Evolutionary conservation across 2,888 invertebrate species (phyloP).

Genomic region (Phortica okadai): DNA sequence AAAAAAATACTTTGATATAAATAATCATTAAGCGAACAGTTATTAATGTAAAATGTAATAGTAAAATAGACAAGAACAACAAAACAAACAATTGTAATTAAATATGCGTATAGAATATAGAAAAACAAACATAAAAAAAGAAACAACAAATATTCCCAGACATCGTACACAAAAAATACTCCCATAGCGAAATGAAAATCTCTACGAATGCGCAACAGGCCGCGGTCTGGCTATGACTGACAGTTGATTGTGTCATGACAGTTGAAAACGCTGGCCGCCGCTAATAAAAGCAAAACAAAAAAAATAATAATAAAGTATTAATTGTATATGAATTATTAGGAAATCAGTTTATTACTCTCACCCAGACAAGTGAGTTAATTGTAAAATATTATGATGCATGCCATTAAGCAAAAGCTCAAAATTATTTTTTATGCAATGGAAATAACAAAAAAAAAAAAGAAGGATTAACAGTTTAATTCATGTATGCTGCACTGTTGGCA

Average conservation of each 20-base stretch:
- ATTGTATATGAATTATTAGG: conserved; percentile 21
- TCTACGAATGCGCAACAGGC: conserved; percentile 16
- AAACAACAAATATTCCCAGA: conserved; percentile 2
- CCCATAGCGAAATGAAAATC: background rate
- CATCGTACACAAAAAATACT: background rate
- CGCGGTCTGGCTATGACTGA: background rate
- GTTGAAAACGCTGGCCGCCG: background rate
- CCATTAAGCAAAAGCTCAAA: conserved; percentile 9
- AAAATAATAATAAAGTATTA: background rate
- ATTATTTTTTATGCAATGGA: background rate
- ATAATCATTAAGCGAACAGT: conserved; percentile 29
- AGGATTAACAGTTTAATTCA: background rate
- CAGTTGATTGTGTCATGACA: background rate
- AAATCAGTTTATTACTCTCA: background rate
- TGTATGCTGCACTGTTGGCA: background rate
- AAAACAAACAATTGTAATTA: conserved; percentile 43
- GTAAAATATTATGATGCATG: conserved; percentile 10
- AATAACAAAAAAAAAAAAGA: too few species aligned
- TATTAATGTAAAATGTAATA: conserved; percentile 29
- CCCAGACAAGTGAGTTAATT: background rate
- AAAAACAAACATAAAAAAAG: background rate
- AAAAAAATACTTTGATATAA: conserved; percentile 48
- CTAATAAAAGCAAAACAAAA: background rate
- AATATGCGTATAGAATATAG: conserved; percentile 34
- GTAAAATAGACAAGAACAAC: conserved; percentile 20